Conservation (phyloP, 2,797 vertebrate species). For the Erethizon dorsatum region DNA sequence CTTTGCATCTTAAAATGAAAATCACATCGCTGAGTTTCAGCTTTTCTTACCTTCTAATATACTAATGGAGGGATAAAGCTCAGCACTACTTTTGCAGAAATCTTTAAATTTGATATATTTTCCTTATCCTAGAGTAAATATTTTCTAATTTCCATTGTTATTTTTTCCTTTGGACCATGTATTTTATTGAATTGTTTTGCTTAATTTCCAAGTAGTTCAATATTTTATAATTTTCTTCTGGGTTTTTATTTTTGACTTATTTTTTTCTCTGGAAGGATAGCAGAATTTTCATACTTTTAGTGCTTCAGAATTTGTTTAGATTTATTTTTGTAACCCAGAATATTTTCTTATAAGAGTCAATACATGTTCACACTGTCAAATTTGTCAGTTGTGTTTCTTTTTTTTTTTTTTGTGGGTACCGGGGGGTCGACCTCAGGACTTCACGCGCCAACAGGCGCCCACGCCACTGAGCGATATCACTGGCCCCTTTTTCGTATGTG, state of each 20-base stretch:
- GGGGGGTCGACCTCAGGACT: too few relatives aligned
- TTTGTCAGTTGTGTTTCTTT: background rate
- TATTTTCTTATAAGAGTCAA: background rate
- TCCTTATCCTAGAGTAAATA: background rate
- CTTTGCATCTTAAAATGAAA: background rate
- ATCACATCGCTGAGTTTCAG: background rate
- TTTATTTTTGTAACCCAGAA: background rate
- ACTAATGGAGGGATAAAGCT: background rate
- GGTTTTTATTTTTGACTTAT: background rate
- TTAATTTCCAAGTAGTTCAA: slow-evolving; percentile 1
- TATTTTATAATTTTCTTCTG: background rate
- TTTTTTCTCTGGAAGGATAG: background rate
- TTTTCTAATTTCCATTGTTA: background rate
- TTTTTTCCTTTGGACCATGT: background rate
- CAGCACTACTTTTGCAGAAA: background rate
- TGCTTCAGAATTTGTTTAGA: background rate
- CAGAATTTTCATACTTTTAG: background rate
- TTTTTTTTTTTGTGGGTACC: too few relatives aligned
- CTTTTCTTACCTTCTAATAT: background rate
- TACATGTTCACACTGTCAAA: background rate
- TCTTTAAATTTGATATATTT: background rate
- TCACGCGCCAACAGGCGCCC: too few relatives aligned
- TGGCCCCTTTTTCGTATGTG: too few relatives aligned
- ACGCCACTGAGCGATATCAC: too few relatives aligned
- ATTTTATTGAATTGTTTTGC: background rate